These are phyloP conservation scores for Epizoanthus ramosus DNA, from an alignment of 92 coral and sea anemone genomes.

Conservation along the genomic window DNA sequence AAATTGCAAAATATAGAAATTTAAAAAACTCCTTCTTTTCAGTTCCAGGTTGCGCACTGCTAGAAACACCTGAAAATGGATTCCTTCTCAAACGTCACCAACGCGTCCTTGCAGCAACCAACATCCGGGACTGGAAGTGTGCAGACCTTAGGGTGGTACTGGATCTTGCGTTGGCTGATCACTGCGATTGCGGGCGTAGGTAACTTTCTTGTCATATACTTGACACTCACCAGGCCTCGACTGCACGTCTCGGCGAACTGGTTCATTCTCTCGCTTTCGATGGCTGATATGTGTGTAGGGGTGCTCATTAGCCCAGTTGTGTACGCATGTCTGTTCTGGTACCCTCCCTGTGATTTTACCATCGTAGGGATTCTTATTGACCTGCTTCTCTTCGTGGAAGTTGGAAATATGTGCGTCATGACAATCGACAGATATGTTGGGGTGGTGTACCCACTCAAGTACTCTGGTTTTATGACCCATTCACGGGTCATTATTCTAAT, in stretches of 20 bases:
- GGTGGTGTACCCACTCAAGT: slow-evolving; percentile 14
- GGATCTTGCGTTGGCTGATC: not conserved
- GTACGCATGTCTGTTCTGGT: not conserved
- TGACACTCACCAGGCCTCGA: slow-evolving; percentile 12
- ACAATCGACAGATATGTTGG: slow-evolving; percentile 20
- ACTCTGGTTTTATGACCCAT: slow-evolving; percentile 13
- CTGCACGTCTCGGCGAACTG: not conserved
- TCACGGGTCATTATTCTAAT: not conserved
- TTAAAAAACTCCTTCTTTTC: not conserved
- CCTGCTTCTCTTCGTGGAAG: slow-evolving; percentile 20
- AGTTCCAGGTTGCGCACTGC: not conserved
- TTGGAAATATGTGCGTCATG: slow-evolving; percentile 14
- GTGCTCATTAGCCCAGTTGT: not conserved
- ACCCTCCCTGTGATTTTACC: not conserved
- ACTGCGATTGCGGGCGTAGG: not conserved
- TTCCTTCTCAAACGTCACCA: not conserved
- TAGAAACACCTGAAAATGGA: not conserved
- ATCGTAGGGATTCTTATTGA: slow-evolving; percentile 1
- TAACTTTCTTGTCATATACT: slow-evolving; percentile 16
- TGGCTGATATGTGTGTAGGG: slow-evolving; percentile 20
- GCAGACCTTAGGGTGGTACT: not conserved
- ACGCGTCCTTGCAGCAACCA: not conserved
- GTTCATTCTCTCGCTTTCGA: slow-evolving; percentile 21
- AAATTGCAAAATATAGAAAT: too few species aligned
- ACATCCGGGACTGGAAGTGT: too few species aligned